Percentiles rank a stretch among this genome's conserved stretches.
phyloP scores from a whole-genome alignment of 2,888 invertebrate species.

The Troides helena region DNA sequence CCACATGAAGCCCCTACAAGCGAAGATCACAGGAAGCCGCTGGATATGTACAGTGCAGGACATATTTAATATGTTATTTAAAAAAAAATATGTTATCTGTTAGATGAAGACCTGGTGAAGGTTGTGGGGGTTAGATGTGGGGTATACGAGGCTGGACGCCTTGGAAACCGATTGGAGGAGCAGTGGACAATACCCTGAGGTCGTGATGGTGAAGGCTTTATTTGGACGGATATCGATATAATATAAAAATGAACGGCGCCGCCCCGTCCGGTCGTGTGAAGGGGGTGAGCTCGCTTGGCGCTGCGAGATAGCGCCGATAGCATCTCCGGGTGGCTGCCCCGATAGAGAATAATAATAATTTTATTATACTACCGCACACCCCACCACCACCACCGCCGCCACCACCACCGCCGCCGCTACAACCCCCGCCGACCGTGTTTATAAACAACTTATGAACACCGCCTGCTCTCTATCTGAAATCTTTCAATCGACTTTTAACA shows the following conservation, averaged over 20 bases:
- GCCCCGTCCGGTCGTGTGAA: constrained; percentile 51
- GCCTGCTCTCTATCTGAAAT: neutral
- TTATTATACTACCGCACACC: constrained; percentile 74
- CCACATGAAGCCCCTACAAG: too few relatives aligned
- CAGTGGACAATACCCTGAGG: too few relatives aligned
- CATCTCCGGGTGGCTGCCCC: constrained; percentile 74
- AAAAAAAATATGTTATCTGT: too few relatives aligned
- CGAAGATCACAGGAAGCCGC: too few relatives aligned
- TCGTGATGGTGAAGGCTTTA: neutral
- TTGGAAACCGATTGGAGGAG: too few relatives aligned
- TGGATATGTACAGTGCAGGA: too few relatives aligned
- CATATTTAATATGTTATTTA: too few relatives aligned
- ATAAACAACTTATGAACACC: constrained; percentile 27
- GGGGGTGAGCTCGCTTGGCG: constrained; percentile 78
- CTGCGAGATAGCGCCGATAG: constrained; percentile 74
- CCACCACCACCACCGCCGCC: constrained; percentile 29
- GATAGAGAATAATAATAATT: constrained; percentile 79
- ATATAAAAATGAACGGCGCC: constrained; percentile 27
- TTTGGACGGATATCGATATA: constrained; percentile 40
- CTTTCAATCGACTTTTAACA: constrained; percentile 4
- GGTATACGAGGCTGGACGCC: too few relatives aligned
- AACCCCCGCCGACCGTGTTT: constrained; percentile 28
- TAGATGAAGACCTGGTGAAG: too few relatives aligned
- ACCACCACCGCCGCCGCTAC: constrained; percentile 35
- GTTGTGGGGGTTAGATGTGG: too few relatives aligned